Conservation (phyloP, 2,797 vertebrate species). For the Pangasius krempfi region DNA sequence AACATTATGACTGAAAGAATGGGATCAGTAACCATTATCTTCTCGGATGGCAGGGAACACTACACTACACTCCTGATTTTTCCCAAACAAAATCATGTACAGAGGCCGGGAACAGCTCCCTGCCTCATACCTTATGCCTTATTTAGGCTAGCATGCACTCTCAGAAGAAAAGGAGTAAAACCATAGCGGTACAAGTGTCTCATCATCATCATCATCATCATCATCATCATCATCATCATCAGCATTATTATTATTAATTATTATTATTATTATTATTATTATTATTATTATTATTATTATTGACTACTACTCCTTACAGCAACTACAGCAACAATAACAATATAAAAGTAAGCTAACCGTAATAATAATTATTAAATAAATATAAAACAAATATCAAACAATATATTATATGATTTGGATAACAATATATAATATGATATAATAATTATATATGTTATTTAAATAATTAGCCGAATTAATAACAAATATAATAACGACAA, state of each 20-base stretch:
- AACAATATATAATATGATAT: not conserved
- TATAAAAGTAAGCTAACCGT: not conserved
- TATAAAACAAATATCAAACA: not conserved
- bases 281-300: too few relatives aligned
- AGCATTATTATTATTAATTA: not conserved
- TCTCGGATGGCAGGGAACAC: slow-evolving; percentile 80
- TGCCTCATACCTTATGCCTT: not conserved
- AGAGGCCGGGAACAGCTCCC: slow-evolving; percentile 24
- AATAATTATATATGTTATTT: not conserved
- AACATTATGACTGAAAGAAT: slow-evolving; percentile 88
- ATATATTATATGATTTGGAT: not conserved
- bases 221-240: too few relatives aligned
- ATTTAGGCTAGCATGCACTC: not conserved
- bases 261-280: not conserved
- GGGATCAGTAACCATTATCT: slow-evolving; percentile 85
- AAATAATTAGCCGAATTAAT: not conserved
- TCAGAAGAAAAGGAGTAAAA: not conserved
- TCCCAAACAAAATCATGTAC: slow-evolving; percentile 71
- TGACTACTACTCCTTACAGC: not conserved
- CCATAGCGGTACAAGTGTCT: too few relatives aligned
- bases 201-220: too few relatives aligned
- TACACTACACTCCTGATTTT: slow-evolving; percentile 74
- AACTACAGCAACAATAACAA: not conserved
- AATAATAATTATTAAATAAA: not conserved
- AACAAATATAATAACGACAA: not conserved